Evolutionary conservation across 2,888 invertebrate species (phyloP).

Genomic region (Epinotia ramella): DNA sequence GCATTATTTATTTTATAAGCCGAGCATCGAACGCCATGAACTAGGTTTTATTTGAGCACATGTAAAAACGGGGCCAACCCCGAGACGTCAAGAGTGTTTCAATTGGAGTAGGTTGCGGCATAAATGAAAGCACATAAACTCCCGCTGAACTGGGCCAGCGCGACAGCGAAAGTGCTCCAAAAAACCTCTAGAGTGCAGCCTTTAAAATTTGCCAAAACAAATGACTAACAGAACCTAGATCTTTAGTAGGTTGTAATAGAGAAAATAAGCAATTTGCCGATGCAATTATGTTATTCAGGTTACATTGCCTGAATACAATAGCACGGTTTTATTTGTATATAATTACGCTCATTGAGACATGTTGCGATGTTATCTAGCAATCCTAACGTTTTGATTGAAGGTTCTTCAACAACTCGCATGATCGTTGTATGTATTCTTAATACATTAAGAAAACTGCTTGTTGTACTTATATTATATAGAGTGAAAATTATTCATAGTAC

Average conservation of each 20-base stretch:
- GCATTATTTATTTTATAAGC: background rate
- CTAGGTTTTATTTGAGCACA: constrained; percentile 22
- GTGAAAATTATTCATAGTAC: too few relatives aligned
- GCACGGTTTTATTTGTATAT: constrained; percentile 7
- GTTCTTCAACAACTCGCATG: constrained; percentile 11
- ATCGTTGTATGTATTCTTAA: background rate
- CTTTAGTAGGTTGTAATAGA: constrained; percentile 9
- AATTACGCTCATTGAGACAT: constrained; percentile 25
- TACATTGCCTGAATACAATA: constrained; percentile 24
- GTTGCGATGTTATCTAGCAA: background rate
- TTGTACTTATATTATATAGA: too few relatives aligned
- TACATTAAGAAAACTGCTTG: background rate
- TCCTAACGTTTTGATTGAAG: background rate
- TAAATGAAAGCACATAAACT: constrained; percentile 35
- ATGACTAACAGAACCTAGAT: constrained; percentile 20
- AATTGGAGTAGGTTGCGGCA: constrained; percentile 39
- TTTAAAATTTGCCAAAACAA: constrained; percentile 21
- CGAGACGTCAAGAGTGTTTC: constrained; percentile 36
- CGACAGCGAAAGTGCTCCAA: constrained; percentile 39
- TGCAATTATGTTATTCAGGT: constrained; percentile 26
- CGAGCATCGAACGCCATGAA: background rate
- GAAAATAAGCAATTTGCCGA: constrained; percentile 2
- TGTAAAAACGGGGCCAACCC: constrained; percentile 22
- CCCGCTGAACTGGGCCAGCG: constrained; percentile 25
- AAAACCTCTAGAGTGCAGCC: constrained; percentile 17